Conservation (phyloP, 2,797 vertebrate genomes). For the Acrossocheilus wenchowensis region DNA sequence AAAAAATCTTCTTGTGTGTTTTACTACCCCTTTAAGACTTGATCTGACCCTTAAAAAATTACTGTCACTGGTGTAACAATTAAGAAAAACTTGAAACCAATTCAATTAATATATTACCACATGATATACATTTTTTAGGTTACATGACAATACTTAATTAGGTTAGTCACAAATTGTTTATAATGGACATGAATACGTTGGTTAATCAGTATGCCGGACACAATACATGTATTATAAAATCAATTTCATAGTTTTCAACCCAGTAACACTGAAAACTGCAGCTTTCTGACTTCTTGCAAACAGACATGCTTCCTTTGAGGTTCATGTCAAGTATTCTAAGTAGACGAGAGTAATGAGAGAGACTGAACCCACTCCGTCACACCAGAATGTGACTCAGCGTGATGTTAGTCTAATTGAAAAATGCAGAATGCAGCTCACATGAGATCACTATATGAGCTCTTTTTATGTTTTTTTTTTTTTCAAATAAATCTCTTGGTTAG, state of each 20-base stretch:
- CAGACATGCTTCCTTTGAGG: neutral
- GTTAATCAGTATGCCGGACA: neutral
- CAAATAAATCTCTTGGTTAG: slow-evolving; percentile 20
- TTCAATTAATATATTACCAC: too few relatives aligned
- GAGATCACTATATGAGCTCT: slow-evolving; percentile 8
- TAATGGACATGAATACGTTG: neutral
- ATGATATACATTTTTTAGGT: neutral
- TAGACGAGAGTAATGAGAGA: neutral
- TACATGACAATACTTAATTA: neutral
- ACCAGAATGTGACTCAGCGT: slow-evolving; percentile 51
- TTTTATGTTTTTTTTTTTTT: slow-evolving; percentile 12
- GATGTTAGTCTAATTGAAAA: slow-evolving; percentile 41
- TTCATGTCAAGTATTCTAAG: neutral
- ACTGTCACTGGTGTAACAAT: neutral
- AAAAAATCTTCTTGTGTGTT: neutral
- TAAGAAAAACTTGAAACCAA: neutral
- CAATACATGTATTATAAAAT: neutral
- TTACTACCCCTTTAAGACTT: neutral
- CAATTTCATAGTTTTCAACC: neutral
- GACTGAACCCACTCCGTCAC: neutral
- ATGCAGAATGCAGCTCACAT: slow-evolving; percentile 17
- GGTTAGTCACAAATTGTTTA: neutral
- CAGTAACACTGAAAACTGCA: neutral
- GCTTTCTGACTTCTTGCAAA: neutral
- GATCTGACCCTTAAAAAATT: neutral